Evolutionary conservation across 1,140 invertebrate genomes (phyloP).

Genomic region (Babylonia areolata): DNA sequence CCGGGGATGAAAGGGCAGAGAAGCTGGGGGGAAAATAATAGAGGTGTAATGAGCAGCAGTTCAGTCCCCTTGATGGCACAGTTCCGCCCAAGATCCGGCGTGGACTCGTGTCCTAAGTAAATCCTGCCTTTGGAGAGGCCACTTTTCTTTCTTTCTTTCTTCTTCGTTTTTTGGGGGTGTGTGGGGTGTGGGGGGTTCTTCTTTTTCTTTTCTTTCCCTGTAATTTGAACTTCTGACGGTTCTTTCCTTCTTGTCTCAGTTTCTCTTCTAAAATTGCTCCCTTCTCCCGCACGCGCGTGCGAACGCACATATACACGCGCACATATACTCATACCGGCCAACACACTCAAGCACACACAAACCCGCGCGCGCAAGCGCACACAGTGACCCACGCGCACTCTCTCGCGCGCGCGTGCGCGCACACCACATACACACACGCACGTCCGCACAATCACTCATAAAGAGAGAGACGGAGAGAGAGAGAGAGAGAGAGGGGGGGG

Average conservation of each 20-base stretch:
- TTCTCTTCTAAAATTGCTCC: neutral
- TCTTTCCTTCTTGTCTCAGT: neutral
- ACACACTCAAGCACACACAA: neutral
- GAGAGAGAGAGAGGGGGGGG: no score
- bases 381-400: neutral
- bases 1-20: neutral
- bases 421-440: neutral
- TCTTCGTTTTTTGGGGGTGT: neutral
- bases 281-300: no score
- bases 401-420: neutral
- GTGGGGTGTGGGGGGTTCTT: neutral
- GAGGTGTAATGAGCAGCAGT: neutral
- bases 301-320: neutral
- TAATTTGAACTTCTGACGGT: neutral
- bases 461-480: neutral
- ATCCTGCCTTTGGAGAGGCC: neutral
- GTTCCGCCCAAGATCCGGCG: neutral
- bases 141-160: neutral
- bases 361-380: neutral
- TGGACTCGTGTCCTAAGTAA: neutral
- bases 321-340: neutral
- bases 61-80: neutral
- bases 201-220: neutral
- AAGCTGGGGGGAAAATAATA: neutral
- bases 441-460: neutral